phyloP scores from a whole-genome alignment of 2,113 vertebrate species.

The Sceloporus undulatus region DNA sequence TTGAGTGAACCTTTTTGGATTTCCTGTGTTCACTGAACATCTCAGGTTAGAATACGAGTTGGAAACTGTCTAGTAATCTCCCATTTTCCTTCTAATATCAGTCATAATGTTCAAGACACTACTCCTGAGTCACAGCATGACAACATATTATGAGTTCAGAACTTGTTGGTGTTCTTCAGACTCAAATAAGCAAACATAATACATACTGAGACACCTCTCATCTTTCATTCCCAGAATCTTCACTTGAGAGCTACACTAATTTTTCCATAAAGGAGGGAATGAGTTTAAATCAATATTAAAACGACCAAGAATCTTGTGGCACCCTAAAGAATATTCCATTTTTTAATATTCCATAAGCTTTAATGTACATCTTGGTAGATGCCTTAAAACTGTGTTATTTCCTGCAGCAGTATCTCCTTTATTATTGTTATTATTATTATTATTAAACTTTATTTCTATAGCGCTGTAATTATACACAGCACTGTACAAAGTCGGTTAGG shows the following conservation, averaged over 20 bases:
- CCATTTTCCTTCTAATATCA: background rate
- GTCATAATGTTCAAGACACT: too few relatives aligned
- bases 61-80: too few relatives aligned
- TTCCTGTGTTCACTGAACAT: background rate
- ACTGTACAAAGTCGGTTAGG: too few relatives aligned
- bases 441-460: too few relatives aligned
- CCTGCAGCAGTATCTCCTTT: background rate
- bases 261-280: too few relatives aligned
- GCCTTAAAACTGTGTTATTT: background rate
- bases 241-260: background rate
- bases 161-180: too few relatives aligned
- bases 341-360: background rate
- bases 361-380: background rate
- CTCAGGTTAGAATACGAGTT: background rate
- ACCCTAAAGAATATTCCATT: background rate
- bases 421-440: too few relatives aligned
- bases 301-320: background rate
- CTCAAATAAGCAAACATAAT: background rate
- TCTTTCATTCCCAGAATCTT: background rate
- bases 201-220: background rate
- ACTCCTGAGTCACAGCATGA: background rate
- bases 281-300: too few relatives aligned
- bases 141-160: background rate
- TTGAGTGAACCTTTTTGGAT: background rate
- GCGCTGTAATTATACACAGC: too few relatives aligned